Percentiles rank a stretch among this genome's conserved stretches.
phyloP scores from a whole-genome alignment of 1,140 invertebrate genomes.

The Tetragnatha versicolor region DNA sequence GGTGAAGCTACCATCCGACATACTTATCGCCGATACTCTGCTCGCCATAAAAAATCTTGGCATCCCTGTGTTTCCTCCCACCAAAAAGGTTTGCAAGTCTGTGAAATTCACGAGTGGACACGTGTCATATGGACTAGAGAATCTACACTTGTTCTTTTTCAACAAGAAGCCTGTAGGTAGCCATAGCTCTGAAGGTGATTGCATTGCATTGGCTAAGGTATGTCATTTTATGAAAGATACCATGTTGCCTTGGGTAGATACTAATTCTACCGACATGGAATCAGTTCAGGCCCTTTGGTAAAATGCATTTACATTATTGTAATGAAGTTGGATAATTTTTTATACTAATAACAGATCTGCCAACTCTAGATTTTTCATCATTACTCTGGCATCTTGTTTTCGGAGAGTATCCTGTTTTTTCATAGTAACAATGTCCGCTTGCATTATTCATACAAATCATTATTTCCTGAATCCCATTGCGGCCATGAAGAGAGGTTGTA shows the following conservation, averaged over 20 bases:
- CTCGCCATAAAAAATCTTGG: slow-evolving; percentile 4
- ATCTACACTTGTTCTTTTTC: slow-evolving; percentile 25
- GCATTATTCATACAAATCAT: no score
- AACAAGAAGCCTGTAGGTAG: not conserved
- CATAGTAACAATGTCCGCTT: no score
- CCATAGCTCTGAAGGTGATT: slow-evolving; percentile 50
- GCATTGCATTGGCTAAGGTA: slow-evolving; percentile 34
- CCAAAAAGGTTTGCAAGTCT: not conserved
- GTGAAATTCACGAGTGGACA: slow-evolving; percentile 10
- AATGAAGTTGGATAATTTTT: not conserved
- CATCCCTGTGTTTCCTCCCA: not conserved
- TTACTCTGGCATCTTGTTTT: no score
- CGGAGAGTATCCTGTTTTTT: no score
- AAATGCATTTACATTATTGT: not conserved
- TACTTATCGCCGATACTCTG: slow-evolving; percentile 39
- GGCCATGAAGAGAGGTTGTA: no score
- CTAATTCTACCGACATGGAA: slow-evolving; percentile 7
- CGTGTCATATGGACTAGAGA: slow-evolving; percentile 3
- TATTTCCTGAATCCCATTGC: no score
- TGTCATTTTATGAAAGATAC: slow-evolving; percentile 31
- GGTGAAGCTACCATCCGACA: slow-evolving; percentile 1
- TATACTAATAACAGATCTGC: not conserved
- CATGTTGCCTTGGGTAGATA: slow-evolving; percentile 38
- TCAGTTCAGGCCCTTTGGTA: slow-evolving; percentile 34
- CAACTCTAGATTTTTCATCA: no score